These are phyloP conservation scores for Odontomyia ornata DNA, from an alignment of 2,888 invertebrate species.

Conservation along the genomic window DNA sequence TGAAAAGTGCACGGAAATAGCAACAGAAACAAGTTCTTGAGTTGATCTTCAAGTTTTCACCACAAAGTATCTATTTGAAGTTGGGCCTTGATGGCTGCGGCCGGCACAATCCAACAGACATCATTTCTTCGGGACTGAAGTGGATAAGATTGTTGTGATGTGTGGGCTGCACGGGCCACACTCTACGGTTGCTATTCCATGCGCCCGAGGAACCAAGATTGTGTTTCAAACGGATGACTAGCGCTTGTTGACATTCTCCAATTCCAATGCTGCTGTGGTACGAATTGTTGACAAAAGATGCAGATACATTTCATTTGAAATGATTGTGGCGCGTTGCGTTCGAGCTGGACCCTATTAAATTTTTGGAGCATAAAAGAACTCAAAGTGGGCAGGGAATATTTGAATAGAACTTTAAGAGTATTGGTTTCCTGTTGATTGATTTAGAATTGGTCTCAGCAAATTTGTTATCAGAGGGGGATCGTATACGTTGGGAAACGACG, in stretches of 20 bases:
- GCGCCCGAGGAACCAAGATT: background rate
- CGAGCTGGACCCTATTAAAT: background rate
- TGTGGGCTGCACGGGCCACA: background rate
- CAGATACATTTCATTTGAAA: too few relatives aligned
- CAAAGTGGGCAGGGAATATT: background rate
- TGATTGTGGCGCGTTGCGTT: too few relatives aligned
- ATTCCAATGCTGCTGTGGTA: too few relatives aligned
- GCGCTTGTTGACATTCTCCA: background rate
- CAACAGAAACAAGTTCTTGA: slow-evolving; percentile 17
- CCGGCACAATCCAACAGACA: background rate
- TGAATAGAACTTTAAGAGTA: background rate
- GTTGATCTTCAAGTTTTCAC: slow-evolving; percentile 11
- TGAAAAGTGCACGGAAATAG: slow-evolving; percentile 20
- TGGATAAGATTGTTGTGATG: background rate
- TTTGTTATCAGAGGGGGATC: background rate
- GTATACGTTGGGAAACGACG: background rate
- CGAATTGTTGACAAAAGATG: too few relatives aligned
- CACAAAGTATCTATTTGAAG: background rate
- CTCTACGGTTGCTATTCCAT: background rate
- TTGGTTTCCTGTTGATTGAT: slow-evolving; percentile 3
- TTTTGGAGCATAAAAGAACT: slow-evolving; percentile 18
- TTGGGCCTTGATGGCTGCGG: background rate
- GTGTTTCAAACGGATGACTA: slow-evolving; percentile 16
- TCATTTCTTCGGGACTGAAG: background rate
- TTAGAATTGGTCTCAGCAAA: slow-evolving; percentile 11